Evolutionary conservation across 2,888 invertebrate genomes (phyloP), one percentile per base, ranked within the genome.

Genomic region (Bombylius major): DNA sequence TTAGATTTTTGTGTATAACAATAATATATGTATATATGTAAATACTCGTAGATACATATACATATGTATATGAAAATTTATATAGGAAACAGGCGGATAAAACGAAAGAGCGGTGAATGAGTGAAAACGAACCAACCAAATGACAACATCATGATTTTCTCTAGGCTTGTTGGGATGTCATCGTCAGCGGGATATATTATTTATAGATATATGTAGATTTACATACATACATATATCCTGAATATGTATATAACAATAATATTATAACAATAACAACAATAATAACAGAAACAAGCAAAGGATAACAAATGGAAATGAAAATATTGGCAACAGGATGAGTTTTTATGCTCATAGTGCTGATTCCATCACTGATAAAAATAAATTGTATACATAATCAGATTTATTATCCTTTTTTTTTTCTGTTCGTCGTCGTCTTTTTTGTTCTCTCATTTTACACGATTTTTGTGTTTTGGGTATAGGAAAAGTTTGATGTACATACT

Each of bases 341-440:
- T 47, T 53, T 52, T 56, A 50, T 53, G 53, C 50, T 47, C 55
- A 53, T 55, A 54, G 48, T 52, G 53, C 56, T 59, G 60, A 62
- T 62, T 60, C 58, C 57, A 62, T 60, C 58, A 60, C 51, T 58
- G 60, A 60, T 60, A 60, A 60, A 57, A 62, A 60, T 60, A 59
- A 60, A 61, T 62, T 60, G 59, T 58, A 60, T 61, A 61, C 55
- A 59, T 61, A 62, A 61, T 62, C 58, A 60, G 60, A 60, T 61
- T 62, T 61, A 61, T 62, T 59, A 59, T 60, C 56, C 58, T 56
- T 59, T 56, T 58, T 54, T 53, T 53, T 45, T 47, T 52, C 46
- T 57, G 42, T 23, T 23, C 23, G 23, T 23, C 23, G 23, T 23
- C 23, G 23, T 23, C 23, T 36, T 36, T 36, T 36, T 36, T 36